phyloP scores from a whole-genome alignment of 2,888 invertebrate species.

The Andrena hattorfiana region DNA sequence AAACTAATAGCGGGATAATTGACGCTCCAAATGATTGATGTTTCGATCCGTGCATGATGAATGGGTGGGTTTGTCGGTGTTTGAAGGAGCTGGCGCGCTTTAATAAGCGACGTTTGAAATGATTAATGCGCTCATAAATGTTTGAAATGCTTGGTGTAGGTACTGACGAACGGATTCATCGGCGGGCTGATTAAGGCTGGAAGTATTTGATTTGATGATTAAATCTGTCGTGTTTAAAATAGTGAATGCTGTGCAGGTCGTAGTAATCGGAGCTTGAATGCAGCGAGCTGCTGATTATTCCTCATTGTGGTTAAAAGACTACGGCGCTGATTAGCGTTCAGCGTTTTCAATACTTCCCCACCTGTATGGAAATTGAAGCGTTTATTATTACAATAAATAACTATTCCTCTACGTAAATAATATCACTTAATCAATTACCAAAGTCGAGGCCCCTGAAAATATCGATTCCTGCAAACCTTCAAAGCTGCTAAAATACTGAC shows the following conservation, averaged over 20 bases:
- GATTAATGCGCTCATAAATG: conserved; percentile 42
- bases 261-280: background rate
- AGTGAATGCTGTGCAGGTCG: background rate
- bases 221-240: background rate
- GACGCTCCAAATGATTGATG: conserved; percentile 20
- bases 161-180: background rate
- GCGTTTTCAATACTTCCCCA: background rate
- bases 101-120: conserved; percentile 2
- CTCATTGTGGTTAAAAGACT: background rate
- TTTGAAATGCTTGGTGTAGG: conserved; percentile 1
- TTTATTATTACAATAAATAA: background rate
- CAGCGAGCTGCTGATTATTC: background rate
- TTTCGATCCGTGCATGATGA: conserved; percentile 34
- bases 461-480: too few species aligned
- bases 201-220: background rate
- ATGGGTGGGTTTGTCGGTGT: conserved; percentile 41
- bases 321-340: background rate
- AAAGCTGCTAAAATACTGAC: too few species aligned
- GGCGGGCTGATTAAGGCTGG: conserved; percentile 8
- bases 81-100: conserved; percentile 22
- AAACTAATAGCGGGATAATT: conserved; percentile 22
- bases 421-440: too few species aligned
- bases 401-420: too few species aligned
- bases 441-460: too few species aligned
- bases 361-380: background rate